phyloP scores from a whole-genome alignment of 2,888 invertebrate genomes.

The Hypomecis punctinalis region DNA sequence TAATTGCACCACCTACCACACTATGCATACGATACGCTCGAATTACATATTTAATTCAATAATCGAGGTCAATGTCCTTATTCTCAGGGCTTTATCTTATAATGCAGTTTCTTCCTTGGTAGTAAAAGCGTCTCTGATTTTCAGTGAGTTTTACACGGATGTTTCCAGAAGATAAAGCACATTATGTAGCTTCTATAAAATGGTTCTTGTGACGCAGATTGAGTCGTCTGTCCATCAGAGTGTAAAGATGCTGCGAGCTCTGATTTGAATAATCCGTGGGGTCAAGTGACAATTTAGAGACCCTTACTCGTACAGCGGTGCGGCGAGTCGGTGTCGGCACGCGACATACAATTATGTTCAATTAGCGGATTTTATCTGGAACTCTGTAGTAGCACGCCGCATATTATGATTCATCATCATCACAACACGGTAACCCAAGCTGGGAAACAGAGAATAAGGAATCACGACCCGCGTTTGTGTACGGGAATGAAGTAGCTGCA shows the following conservation, averaged over 20 bases:
- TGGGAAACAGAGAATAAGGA: slow-evolving; percentile 14
- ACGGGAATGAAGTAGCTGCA: background rate
- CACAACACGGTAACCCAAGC: slow-evolving; percentile 21
- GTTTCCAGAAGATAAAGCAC: slow-evolving; percentile 9
- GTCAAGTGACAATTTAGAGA: slow-evolving; percentile 69
- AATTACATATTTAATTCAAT: slow-evolving; percentile 39
- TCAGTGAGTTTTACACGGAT: background rate
- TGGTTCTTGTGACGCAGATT: slow-evolving; percentile 25
- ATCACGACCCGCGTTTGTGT: slow-evolving; percentile 10
- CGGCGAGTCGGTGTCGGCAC: slow-evolving; percentile 43
- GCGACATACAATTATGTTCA: slow-evolving; percentile 64
- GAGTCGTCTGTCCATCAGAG: slow-evolving; percentile 29
- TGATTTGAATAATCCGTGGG: slow-evolving; percentile 69
- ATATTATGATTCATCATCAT: slow-evolving; percentile 50
- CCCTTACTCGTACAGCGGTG: slow-evolving; percentile 53
- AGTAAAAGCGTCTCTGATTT: background rate
- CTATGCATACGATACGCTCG: slow-evolving; percentile 25
- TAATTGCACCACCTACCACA: slow-evolving; percentile 38
- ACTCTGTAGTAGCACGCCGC: slow-evolving; percentile 45
- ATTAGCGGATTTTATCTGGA: slow-evolving; percentile 64
- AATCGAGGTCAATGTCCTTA: slow-evolving; percentile 39
- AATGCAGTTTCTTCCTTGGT: background rate
- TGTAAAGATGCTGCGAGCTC: slow-evolving; percentile 45
- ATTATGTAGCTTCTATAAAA: slow-evolving; percentile 4
- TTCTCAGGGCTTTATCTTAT: slow-evolving; percentile 3